Percentiles rank a stretch among this genome's conserved stretches.
These are phyloP conservation scores for Sebastes paucispinis DNA, from an alignment of 2,797 vertebrate species.

Conservation along the genomic window DNA sequence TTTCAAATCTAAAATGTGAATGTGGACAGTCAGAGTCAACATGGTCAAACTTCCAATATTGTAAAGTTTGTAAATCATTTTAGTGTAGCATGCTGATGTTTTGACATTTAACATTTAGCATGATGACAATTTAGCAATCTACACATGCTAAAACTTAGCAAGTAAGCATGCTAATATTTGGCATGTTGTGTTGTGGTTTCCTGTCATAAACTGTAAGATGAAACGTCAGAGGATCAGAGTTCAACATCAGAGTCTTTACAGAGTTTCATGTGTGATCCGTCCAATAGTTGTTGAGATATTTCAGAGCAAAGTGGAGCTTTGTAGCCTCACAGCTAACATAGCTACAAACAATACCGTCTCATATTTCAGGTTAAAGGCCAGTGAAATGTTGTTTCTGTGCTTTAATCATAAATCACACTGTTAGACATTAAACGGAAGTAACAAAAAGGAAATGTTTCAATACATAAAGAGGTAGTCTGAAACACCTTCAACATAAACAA, in stretches of 20 bases:
- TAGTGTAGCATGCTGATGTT: neutral
- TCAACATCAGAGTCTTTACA: too few species aligned
- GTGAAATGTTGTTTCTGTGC: neutral
- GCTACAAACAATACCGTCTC: neutral
- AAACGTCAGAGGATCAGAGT: neutral
- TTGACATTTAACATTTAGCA: neutral
- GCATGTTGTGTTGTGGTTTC: neutral
- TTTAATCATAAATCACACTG: neutral
- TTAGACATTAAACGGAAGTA: neutral
- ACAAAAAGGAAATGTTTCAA: slow-evolving; percentile 3
- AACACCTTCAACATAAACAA: slow-evolving; percentile 8
- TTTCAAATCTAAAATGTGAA: neutral
- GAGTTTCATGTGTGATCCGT: neutral
- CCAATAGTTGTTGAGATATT: neutral
- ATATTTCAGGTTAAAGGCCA: neutral
- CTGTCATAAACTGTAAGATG: neutral
- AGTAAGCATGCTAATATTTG: neutral
- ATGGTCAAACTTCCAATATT: neutral
- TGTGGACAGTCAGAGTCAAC: neutral
- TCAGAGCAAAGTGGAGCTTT: neutral
- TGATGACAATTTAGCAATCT: neutral
- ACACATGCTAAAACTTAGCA: neutral
- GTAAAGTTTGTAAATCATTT: neutral
- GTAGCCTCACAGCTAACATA: neutral
- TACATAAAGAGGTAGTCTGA: slow-evolving; percentile 40